Conservation (phyloP, 2,888 invertebrate genomes). For the Apamea crenata region DNA sequence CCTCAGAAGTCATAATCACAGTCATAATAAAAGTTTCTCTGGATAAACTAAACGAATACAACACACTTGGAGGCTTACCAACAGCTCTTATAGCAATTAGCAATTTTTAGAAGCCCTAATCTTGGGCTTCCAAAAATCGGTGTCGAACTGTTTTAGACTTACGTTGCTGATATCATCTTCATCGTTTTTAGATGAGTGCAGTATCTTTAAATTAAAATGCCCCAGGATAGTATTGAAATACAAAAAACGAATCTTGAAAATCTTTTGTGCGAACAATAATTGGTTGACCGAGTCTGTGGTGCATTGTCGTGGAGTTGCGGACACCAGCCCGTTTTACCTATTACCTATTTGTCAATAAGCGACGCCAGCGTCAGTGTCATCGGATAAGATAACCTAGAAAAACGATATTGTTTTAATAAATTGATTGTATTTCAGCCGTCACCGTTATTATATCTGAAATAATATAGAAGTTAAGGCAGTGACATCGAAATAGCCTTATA, state of each 20-base stretch:
- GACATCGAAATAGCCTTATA: neutral
- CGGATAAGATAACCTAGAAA: conserved; percentile 17
- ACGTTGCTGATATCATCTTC: neutral
- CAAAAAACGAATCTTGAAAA: neutral
- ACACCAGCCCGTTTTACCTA: too few relatives aligned
- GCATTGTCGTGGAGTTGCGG: too few relatives aligned
- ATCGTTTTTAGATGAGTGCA: neutral
- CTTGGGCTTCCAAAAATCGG: neutral
- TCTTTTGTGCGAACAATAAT: neutral
- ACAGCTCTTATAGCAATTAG: too few relatives aligned
- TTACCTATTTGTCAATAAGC: neutral
- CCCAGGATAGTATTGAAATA: too few relatives aligned
- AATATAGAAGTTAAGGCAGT: conserved; percentile 1
- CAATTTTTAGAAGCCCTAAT: too few relatives aligned
- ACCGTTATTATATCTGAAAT: neutral
- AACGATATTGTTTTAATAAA: neutral
- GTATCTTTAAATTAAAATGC: neutral
- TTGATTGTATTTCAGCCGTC: neutral
- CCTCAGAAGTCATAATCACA: neutral
- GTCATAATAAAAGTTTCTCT: neutral
- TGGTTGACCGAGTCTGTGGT: neutral
- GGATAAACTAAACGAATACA: too few relatives aligned
- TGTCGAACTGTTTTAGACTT: neutral
- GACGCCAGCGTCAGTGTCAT: conserved; percentile 8
- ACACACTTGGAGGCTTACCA: neutral